phyloP scores from a whole-genome alignment of 2,888 invertebrate genomes.

The Diadromus collaris region DNA sequence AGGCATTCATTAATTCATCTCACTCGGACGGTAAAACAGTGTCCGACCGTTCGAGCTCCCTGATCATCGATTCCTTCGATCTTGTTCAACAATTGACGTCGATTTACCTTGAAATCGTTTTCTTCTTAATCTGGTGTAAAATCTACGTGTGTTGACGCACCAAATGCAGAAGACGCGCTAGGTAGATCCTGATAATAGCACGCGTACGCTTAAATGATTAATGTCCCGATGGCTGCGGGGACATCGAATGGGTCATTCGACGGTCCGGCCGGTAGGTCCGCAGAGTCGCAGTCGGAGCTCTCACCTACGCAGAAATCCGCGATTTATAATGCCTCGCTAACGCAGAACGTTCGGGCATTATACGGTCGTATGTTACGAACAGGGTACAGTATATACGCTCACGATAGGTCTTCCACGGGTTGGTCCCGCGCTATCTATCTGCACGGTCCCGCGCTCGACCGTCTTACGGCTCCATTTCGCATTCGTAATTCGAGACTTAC shows the following conservation, averaged over 20 bases:
- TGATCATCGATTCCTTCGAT: neutral
- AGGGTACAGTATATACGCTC: slow-evolving; percentile 4
- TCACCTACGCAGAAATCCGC: slow-evolving; percentile 71
- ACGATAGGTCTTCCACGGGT: slow-evolving; percentile 7
- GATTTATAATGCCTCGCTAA: slow-evolving; percentile 69
- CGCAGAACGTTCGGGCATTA: slow-evolving; percentile 55
- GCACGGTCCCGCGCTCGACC: slow-evolving; percentile 30
- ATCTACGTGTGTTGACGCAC: neutral
- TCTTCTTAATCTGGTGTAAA: neutral
- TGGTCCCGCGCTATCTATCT: slow-evolving; percentile 21
- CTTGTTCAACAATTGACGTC: neutral
- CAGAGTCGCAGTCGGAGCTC: slow-evolving; percentile 53
- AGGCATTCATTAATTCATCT: slow-evolving; percentile 7
- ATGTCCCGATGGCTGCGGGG: slow-evolving; percentile 30
- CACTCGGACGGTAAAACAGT: slow-evolving; percentile 2
- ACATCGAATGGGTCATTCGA: slow-evolving; percentile 47
- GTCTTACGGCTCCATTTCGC: slow-evolving; percentile 46
- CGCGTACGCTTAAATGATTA: slow-evolving; percentile 24
- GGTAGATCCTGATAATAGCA: neutral
- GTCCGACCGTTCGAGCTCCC: neutral
- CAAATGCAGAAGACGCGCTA: neutral
- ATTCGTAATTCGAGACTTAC: slow-evolving; percentile 50
- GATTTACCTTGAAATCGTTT: neutral
- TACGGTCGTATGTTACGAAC: slow-evolving; percentile 43
- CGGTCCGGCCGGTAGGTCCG: slow-evolving; percentile 39